Evolutionary conservation across 2,797 vertebrate species (phyloP).

Genomic region (Picus viridis): DNA sequence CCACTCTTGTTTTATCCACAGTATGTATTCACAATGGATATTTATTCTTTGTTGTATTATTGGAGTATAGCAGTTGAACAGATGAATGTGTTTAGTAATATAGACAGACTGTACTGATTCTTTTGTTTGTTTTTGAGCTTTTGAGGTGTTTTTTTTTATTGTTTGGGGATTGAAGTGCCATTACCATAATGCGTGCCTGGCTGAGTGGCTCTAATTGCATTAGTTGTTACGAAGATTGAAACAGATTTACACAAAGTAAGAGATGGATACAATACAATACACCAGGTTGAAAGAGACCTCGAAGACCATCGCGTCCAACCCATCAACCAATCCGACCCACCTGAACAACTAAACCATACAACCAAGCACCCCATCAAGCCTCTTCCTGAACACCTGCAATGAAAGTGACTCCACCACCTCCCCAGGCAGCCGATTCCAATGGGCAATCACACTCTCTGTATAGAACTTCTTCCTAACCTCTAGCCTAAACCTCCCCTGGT

Average conservation of each 20-base stretch:
- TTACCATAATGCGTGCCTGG: background rate
- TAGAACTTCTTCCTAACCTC: too few relatives aligned
- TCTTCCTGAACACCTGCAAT: too few relatives aligned
- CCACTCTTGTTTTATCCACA: background rate
- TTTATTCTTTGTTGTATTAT: background rate
- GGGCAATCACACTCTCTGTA: too few relatives aligned
- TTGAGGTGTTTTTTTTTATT: background rate
- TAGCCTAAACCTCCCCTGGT: too few relatives aligned
- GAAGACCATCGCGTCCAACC: too few relatives aligned
- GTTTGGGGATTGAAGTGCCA: background rate
- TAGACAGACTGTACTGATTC: background rate
- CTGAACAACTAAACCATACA: too few relatives aligned
- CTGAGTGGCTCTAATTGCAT: background rate
- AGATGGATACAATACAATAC: fast-evolving
- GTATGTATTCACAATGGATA: background rate
- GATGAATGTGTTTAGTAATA: background rate
- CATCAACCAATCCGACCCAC: too few relatives aligned
- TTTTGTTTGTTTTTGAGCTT: too few relatives aligned
- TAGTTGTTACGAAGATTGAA: background rate
- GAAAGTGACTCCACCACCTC: too few relatives aligned
- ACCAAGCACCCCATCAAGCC: too few relatives aligned
- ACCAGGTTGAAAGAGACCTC: too few relatives aligned
- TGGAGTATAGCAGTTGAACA: background rate
- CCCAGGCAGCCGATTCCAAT: too few relatives aligned
- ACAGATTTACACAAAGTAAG: background rate